Conservation (phyloP, 2,797 vertebrate species). For the Xiphorhynchus erythropygius region DNA sequence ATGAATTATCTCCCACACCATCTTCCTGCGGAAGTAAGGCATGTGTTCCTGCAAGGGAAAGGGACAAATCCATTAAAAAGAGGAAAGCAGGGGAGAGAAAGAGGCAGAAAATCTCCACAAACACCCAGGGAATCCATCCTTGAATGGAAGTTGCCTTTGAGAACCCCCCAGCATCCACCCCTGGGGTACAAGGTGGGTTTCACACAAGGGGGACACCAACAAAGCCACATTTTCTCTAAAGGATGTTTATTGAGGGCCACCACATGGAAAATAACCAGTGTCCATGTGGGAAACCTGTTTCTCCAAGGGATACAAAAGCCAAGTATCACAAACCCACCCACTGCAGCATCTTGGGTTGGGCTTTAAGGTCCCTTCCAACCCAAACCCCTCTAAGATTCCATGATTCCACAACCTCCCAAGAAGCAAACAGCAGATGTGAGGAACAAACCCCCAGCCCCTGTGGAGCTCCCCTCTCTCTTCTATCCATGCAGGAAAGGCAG, state of each 20-base stretch:
- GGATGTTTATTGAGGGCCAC: background rate
- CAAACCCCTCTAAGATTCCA: background rate
- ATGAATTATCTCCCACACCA: constrained; percentile 97
- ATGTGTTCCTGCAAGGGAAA: constrained; percentile 84
- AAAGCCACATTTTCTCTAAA: background rate
- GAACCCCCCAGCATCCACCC: background rate
- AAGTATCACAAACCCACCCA: background rate
- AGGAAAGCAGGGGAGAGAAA: background rate
- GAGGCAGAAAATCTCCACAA: background rate
- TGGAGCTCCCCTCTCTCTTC: background rate
- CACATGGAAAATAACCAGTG: rapidly evolving
- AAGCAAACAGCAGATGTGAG: background rate
- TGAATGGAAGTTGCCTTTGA: background rate
- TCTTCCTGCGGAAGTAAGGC: constrained; percentile 90
- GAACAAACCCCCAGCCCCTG: background rate
- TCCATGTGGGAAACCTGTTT: background rate
- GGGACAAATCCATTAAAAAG: background rate
- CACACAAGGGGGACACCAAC: background rate
- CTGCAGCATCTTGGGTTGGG: background rate
- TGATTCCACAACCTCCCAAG: background rate
- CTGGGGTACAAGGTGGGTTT: background rate
- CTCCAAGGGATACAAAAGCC: background rate
- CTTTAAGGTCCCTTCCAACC: background rate
- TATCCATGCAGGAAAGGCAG: rapidly evolving
- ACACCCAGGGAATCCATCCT: background rate